These are phyloP conservation scores for Sander lucioperca DNA, from an alignment of 2,113 vertebrate species.

Conservation along the genomic window DNA sequence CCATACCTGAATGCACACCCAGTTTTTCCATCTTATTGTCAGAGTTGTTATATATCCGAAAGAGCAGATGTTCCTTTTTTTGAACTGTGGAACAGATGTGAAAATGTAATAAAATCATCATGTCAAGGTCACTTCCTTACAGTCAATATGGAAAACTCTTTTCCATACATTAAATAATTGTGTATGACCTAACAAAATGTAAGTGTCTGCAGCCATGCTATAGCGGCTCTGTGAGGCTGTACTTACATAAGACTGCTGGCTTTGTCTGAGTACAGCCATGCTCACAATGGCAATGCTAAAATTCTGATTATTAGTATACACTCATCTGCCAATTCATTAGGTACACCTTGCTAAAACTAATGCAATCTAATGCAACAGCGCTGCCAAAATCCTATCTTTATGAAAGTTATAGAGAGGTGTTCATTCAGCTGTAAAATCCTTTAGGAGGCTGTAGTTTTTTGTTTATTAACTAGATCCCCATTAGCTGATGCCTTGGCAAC, in stretches of 20 bases:
- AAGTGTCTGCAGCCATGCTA: background rate
- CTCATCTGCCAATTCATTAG: background rate
- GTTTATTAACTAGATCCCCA: no score
- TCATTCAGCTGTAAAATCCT: background rate
- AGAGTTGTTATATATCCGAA: background rate
- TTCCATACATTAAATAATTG: slow-evolving; percentile 18
- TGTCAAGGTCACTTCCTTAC: slow-evolving; percentile 10
- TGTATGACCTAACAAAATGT: background rate
- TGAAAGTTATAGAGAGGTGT: background rate
- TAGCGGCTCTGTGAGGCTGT: background rate
- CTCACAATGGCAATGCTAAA: background rate
- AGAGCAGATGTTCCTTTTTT: slow-evolving; percentile 27
- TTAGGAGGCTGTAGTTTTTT: background rate
- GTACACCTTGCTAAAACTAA: no score
- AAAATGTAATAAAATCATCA: slow-evolving; percentile 23
- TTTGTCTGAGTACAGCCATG: background rate
- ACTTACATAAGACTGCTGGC: background rate
- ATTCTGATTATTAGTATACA: no score
- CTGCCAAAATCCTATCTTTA: background rate
- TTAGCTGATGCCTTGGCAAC: no score
- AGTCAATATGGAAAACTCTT: background rate
- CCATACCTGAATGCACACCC: background rate
- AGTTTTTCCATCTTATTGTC: background rate
- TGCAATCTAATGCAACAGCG: background rate
- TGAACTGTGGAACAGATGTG: slow-evolving; percentile 27